Evolutionary conservation across 2,888 invertebrate species (phyloP), one percentile per base, ranked within the genome.

Genomic region (Agrotis ipsilon): DNA sequence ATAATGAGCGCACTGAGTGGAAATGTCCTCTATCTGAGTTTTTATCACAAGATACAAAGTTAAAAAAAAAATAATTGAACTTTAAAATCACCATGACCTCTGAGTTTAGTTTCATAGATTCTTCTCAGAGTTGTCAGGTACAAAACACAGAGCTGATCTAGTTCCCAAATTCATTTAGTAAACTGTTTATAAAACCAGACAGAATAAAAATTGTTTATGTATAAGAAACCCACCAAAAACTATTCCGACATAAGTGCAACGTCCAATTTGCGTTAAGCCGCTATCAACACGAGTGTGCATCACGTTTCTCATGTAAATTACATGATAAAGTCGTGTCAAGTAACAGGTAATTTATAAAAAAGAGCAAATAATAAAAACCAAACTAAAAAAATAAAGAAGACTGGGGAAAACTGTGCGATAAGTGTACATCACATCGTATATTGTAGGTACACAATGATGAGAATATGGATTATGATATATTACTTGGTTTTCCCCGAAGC

Each of bases 211-310:
- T 24, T 0, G 16, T 16, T 21, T 7, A 24, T 11, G 11, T 11
- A 1, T 24, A 16, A 16, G 52, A 24, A 48, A 61, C 24, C 59
- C 49, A 24, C 39, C 39, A 11, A 39, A 39, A 9, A 39, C 39
- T 39, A 1, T 9, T 39, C 11, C 39, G 11, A 39, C 4, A 52
- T 14, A 19, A 19, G 19, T 59, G 65, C n/a, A 63, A 27, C 51
- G 14, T 64, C 68, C 27, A 62, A 60, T 32, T 65, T 48, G 52
- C 45, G 59, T 75, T 62, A 59, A 70, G 51, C 61, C 70, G 67
- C 49, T 52, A 46, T 60, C 13, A 7, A 70, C 48, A 64, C 52
- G 58, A 19, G 49, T 43, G 43, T 21, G 43, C 43, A 16, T 24
- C 27, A 51, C 32, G 32, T 57, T 69, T 49, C 62, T 77, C 24